Evolutionary conservation across 2,113 vertebrate genomes (phyloP), one percentile per base, ranked within the genome.

Genomic region (Isurus oxyrinchus): DNA sequence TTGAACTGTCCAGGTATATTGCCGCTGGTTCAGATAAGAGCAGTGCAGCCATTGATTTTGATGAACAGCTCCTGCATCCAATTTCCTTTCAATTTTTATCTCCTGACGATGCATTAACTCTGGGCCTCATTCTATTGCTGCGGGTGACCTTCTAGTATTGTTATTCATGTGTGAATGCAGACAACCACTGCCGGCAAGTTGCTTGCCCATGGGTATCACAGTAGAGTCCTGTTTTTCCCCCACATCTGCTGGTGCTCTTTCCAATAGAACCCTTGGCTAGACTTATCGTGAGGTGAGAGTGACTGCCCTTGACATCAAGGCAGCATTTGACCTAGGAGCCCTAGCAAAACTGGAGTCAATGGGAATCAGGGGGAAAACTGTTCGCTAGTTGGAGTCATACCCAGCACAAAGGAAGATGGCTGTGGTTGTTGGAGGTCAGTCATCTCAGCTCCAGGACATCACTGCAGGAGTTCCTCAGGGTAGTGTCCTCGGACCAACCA

Each of bases 1-100:
- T 84, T 84, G 81, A 84, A 84, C 81, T 84, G 81, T 84, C 81
- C 81, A 84, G 81, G 81, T 84, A 23, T 49, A 84, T 84, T 84
- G 81, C 81, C 81, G 19, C 19, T 49, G n/a, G 16, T 84, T 44
- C 16, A 44, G 5, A 49, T 44, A 40, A 44, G 40, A 84, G 81
- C 6, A 4, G 19, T 49, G 40, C n/a, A 84, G 81, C 81, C 81
- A 84, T 84, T 84, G 81, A 84, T 84, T 84, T 84, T 84, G 81
- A 44, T 49, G 81, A 44, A 49, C 40, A 84, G 81, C 40, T 23
- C 16, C 40, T 84, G 79, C 4, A 13, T 84, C 79, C 79, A 84
- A 40, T 84, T 84, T 40, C n/a, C 19, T 44, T 84, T 84, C 81
- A 44, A 84, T 84, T 84, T 49, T 40, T 84, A 44, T 49, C 40